Conservation (phyloP, 2,888 invertebrate genomes). For the Pilophorus perplexus region DNA sequence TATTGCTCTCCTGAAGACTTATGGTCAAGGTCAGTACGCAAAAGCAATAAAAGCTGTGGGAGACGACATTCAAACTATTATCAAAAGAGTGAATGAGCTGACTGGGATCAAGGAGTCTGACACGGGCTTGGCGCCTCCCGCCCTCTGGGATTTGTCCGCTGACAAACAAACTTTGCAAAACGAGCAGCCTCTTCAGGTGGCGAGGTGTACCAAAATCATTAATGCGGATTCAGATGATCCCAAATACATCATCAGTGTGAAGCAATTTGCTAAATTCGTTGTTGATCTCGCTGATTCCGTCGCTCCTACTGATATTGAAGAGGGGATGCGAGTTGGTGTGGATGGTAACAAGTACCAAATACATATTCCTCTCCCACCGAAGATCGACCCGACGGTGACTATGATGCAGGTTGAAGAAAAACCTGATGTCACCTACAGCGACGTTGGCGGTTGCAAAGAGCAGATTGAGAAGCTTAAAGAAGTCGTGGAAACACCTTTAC, state of each 20-base stretch:
- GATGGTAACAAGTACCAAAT: slow-evolving; percentile 99
- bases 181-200: too few relatives aligned
- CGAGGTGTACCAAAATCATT: too few relatives aligned
- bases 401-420: slow-evolving; percentile 99
- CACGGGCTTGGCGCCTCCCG: slow-evolving; percentile 93
- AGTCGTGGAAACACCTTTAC: slow-evolving; percentile 98
- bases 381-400: slow-evolving; percentile 99
- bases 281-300: too few relatives aligned
- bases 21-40: slow-evolving; percentile 98
- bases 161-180: slow-evolving; percentile 99
- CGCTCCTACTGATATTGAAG: too few relatives aligned
- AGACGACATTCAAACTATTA: slow-evolving; percentile 92
- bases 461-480: slow-evolving; percentile 98
- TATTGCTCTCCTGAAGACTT: slow-evolving; percentile 93
- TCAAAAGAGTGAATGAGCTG: slow-evolving; percentile 96
- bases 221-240: too few relatives aligned
- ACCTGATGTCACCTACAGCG: too few relatives aligned
- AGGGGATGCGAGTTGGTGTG: slow-evolving; percentile 77
- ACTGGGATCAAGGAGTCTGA: too few relatives aligned
- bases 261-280: too few relatives aligned
- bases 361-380: slow-evolving; percentile 97
- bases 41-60: slow-evolving; percentile 91
- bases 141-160: slow-evolving; percentile 97
- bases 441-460: too few relatives aligned
- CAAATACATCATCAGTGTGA: slow-evolving; percentile 90